Evolutionary conservation across 2,888 invertebrate genomes (phyloP).

Genomic region (Hipparchia sbordonii): DNA sequence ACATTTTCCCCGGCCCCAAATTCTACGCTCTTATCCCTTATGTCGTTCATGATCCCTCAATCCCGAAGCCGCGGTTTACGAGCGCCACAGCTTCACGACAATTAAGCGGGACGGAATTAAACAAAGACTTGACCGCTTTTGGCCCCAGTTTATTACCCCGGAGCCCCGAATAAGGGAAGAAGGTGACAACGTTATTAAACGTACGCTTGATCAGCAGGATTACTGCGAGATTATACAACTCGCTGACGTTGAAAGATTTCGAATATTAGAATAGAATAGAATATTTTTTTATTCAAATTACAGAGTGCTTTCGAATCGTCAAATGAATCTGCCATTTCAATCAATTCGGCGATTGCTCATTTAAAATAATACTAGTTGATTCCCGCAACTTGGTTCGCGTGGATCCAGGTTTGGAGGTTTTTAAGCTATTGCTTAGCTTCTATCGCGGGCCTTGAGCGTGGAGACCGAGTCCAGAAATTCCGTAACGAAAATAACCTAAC

Average conservation of each 20-base stretch:
- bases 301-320: too few relatives aligned
- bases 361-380: too few relatives aligned
- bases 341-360: too few relatives aligned
- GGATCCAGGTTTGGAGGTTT: too few relatives aligned
- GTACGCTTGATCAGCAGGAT: constrained; percentile 1
- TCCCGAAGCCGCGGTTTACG: constrained; percentile 28
- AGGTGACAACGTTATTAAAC: constrained; percentile 26
- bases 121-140: constrained; percentile 54
- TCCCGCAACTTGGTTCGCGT: too few relatives aligned
- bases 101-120: constrained; percentile 58
- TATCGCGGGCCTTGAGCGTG: too few relatives aligned
- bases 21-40: constrained; percentile 20
- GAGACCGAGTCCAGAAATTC: too few relatives aligned
- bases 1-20: constrained; percentile 3
- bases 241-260: background rate
- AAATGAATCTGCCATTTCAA: too few relatives aligned
- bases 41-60: constrained; percentile 25
- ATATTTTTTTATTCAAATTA: too few relatives aligned
- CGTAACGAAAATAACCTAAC: too few relatives aligned
- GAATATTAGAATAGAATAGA: too few relatives aligned
- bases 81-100: constrained; percentile 50
- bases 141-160: constrained; percentile 41
- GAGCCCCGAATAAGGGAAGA: constrained; percentile 33
- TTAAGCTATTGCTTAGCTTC: too few relatives aligned
- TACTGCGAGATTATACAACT: background rate